These are phyloP conservation scores for Calypte anna DNA, from an alignment of 2,113 vertebrate species.

Conservation along the genomic window DNA sequence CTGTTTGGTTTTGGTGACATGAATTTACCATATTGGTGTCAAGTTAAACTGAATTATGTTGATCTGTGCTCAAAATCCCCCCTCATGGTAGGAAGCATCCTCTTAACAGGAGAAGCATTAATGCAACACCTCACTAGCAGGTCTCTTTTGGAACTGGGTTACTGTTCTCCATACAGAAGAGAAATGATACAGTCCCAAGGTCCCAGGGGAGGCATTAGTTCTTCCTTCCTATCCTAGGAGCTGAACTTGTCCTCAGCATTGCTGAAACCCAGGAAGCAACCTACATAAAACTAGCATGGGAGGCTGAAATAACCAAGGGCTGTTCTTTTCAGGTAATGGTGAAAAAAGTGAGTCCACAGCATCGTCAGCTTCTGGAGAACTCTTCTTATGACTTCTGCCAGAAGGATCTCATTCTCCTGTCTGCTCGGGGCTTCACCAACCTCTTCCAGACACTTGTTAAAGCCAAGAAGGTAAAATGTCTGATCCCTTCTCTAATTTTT, in stretches of 20 bases:
- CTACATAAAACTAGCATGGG: background rate
- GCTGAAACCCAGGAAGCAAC: background rate
- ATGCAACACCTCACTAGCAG: background rate
- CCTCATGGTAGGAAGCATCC: background rate
- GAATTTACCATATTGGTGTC: background rate
- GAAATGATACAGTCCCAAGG: background rate
- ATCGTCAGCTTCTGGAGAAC: slow-evolving; percentile 66
- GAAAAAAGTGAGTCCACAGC: slow-evolving; percentile 70
- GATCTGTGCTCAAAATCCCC: background rate
- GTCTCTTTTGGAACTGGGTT: background rate
- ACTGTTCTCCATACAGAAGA: background rate
- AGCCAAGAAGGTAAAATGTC: slow-evolving; percentile 74
- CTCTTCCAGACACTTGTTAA: slow-evolving; percentile 75
- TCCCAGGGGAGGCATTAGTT: background rate
- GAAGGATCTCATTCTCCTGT: slow-evolving; percentile 69
- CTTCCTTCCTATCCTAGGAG: background rate
- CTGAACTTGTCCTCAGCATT: background rate
- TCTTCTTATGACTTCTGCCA: slow-evolving; percentile 47
- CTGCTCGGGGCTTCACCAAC: slow-evolving; percentile 75
- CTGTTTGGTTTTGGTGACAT: background rate
- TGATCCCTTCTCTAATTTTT: background rate
- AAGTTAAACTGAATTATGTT: background rate
- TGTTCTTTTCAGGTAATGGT: slow-evolving; percentile 66
- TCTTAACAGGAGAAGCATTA: background rate
- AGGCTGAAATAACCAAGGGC: background rate